Base-by-base conservation (phyloP, 2,888 invertebrate species). In the Caenorhabditis wallacei region DNA sequence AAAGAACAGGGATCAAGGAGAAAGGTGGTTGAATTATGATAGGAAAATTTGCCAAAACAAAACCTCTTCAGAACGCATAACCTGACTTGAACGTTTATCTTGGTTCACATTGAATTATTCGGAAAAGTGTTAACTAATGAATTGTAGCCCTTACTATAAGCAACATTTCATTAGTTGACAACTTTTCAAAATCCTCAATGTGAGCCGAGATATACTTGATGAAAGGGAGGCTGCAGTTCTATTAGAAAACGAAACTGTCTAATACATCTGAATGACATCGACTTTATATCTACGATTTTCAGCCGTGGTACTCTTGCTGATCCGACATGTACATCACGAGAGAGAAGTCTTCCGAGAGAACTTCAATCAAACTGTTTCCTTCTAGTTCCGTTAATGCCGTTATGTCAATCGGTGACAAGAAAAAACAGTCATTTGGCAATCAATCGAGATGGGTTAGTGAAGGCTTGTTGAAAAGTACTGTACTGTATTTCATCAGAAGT, bases 291-390 rank as follows among this genome's bases (percentile, higher is more conserved):
- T 1, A 48, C 2, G 2, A 18, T 18, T 81, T 85, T 53, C 75
- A 88, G 91, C 54, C 75, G 91, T 30, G 91, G 91, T 22, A 91
- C 91, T 7, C 85, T 91, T n/a, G 91, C 91, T 26, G 91, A 91
- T 85, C 91, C 91, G 16, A 91, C 91, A n/a, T 89, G 89, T 71
- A 89, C 89, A 69, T 86, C 85, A 37, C 84, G 90, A 11, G 91
- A 91, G 68, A 63, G 87, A 51, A 85, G 85, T 51, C 57, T 84
- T 20, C 88, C 87, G 51, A 35, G 84, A 16, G 89, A 91, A 56
- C 84, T 91, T 64, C 89, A 91, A 72, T 89, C 90, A 40, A 90
- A 91, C 78, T 91, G 91, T 79, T 91, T 91, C 82, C 87, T 91
- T 26, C 84, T 91, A 24, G 91, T 91, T 35, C 91, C 91, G 13